Evolutionary conservation across 23 tunicate genomes (phyloP), one percentile per base, ranked within the genome.

Genomic region (Phallusia fumigata): DNA sequence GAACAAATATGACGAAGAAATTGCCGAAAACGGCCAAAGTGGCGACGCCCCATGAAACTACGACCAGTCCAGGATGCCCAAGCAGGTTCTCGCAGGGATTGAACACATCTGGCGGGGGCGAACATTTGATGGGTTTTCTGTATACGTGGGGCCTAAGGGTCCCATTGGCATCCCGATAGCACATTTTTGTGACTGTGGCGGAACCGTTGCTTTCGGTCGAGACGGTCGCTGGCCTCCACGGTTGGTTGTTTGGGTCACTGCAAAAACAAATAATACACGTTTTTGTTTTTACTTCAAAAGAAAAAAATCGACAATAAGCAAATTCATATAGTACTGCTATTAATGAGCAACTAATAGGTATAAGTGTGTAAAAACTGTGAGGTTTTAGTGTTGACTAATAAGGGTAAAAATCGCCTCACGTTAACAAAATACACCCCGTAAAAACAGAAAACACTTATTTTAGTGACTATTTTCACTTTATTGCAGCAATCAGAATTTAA

Each of bases 81-180:
- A 94, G 74, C 51, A 94, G 74, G 73, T 94, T 80, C 47, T 94
- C 98, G 79, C 98, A 94, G 16, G 98, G 98, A 51, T 83, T 85
- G 34, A 94, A 87, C 10, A 36, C 82, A 44, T 86, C 88, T 26
- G 90, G 86, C 8, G 30, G 76, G 44, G 90, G 98, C 32, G 76
- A 58, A 65, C 97, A 88, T 31, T 80, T 47, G 19, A 86, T 22
- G 69, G 82, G 81, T 0, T 53, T 36, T 33, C 31, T 74, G 79
- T 78, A 75, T 0, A 74, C 75, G 19, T 35, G 79, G 40, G 47
- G 80, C 80, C 31, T 52, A 2, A 84, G 10, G 16, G 64, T 76
- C 0, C 90, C 89, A 31, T 89, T 52, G 31, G 19, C 33, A 52
- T 85, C 84, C n/a, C 73, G 40, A 75, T 85, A 85, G 58, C 89